A percentile compares a stretch with the other conserved stretches of the same genome.
Evolutionary conservation across 2,113 vertebrate genomes (phyloP).

Genomic region (Suricata suricatta): DNA sequence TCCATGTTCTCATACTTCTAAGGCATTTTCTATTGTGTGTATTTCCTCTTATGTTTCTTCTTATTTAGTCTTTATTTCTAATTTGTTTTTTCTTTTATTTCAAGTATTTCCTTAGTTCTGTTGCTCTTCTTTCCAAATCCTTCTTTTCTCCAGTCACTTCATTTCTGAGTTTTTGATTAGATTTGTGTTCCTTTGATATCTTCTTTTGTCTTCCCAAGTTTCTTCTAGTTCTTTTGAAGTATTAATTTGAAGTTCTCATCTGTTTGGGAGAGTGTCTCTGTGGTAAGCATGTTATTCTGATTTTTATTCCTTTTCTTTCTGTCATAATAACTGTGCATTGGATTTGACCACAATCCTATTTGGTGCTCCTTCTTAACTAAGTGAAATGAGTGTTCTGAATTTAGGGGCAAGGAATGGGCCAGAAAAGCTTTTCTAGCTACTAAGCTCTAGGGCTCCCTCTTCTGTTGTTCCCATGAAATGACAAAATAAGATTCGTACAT

Average conservation of each 20-base stretch:
- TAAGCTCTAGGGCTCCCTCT: background rate
- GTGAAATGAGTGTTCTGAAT: conserved; percentile 43
- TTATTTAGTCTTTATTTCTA: background rate
- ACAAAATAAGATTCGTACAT: background rate
- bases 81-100: background rate
- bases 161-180: background rate
- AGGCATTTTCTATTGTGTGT: background rate
- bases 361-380: conserved; percentile 42
- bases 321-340: conserved; percentile 25
- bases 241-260: background rate
- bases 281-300: conserved; percentile 37
- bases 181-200: background rate
- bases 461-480: background rate
- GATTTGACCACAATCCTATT: conserved; percentile 49
- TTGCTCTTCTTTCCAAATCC: background rate
- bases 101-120: background rate
- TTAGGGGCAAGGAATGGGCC: background rate
- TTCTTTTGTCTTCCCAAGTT: background rate
- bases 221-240: conserved; percentile 28
- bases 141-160: background rate
- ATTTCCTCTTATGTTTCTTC: background rate
- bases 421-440: background rate
- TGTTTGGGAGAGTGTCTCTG: conserved; percentile 43
- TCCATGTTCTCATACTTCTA: background rate
- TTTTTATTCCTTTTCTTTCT: background rate